Percentiles rank a stretch among this genome's conserved stretches.
These are phyloP conservation scores for Channa maculata DNA, from an alignment of 2,113 vertebrate species.

Conservation along the genomic window DNA sequence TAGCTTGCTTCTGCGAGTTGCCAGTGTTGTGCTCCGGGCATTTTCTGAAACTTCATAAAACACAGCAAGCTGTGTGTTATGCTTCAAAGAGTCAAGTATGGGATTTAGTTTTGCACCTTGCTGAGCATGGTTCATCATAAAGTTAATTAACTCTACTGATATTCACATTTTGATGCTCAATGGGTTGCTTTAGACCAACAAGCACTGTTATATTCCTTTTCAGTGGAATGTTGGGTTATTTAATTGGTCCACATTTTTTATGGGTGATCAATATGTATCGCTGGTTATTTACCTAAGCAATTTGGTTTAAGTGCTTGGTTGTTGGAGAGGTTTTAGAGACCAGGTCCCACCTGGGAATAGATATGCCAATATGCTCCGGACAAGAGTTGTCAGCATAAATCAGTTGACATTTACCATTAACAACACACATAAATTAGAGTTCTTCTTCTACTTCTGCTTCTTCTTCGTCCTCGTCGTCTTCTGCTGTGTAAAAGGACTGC, in stretches of 20 bases:
- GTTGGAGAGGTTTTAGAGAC: constrained; percentile 45
- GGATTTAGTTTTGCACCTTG: constrained; percentile 21
- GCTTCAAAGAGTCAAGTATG: constrained; percentile 16
- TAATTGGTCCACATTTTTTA: constrained; percentile 54
- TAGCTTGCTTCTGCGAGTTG: constrained; percentile 38
- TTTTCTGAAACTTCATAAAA: constrained; percentile 27
- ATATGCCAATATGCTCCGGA: constrained; percentile 54
- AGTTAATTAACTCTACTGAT: constrained; percentile 20
- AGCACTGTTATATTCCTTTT: not conserved
- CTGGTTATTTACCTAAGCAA: constrained; percentile 75
- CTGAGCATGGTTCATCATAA: not conserved
- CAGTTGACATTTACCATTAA: constrained; percentile 62
- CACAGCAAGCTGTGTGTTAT: constrained; percentile 10
- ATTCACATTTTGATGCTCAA: not conserved
- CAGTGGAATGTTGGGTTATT: constrained; percentile 29
- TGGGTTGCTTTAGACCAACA: not conserved
- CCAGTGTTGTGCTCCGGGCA: constrained; percentile 23
- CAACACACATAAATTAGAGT: constrained; percentile 64
- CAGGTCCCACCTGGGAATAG: constrained; percentile 69
- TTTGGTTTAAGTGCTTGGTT: constrained; percentile 70
- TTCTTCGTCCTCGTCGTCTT: constrained; percentile 14
- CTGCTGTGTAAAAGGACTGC: constrained; percentile 37
- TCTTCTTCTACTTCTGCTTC: constrained; percentile 22
- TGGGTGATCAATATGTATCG: constrained; percentile 73
- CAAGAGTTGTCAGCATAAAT: constrained; percentile 72